A percentile compares a stretch with the other conserved stretches of the same genome.
phyloP scores from a whole-genome alignment of 1,140 invertebrate genomes.

The Drosophila punjabiensis region DNA sequence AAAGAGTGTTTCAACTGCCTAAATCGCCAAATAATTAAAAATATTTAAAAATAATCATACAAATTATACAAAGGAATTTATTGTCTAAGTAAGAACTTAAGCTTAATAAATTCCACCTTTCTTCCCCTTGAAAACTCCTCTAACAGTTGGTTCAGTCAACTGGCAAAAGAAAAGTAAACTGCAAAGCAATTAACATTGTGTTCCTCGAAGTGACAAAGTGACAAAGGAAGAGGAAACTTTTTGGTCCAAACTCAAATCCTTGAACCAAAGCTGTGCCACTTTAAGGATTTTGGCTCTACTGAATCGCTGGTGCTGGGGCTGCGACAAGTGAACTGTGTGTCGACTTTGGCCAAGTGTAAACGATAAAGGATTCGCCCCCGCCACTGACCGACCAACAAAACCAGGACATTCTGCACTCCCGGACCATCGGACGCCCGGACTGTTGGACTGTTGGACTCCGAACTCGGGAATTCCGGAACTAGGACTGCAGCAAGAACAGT shows the following conservation, averaged over 20 bases:
- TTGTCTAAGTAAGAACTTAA: background rate
- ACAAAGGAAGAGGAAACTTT: constrained; percentile 41
- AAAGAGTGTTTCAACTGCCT: too few species aligned
- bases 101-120: constrained; percentile 16
- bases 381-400: constrained; percentile 49
- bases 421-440: constrained; percentile 3
- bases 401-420: constrained; percentile 9
- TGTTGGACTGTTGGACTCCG: background rate
- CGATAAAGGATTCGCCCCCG: constrained; percentile 55
- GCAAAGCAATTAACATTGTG: constrained; percentile 55
- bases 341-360: constrained; percentile 63
- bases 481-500: constrained; percentile 60
- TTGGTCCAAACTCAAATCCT: constrained; percentile 9
- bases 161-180: constrained; percentile 42
- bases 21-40: too few species aligned
- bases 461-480: constrained; percentile 33
- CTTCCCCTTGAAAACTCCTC: constrained; percentile 12
- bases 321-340: constrained; percentile 22
- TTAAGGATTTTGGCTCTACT: constrained; percentile 33
- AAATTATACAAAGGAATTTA: too few species aligned
- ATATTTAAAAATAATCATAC: too few species aligned
- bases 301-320: constrained; percentile 6
- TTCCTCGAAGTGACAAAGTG: constrained; percentile 37
- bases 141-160: constrained; percentile 21
- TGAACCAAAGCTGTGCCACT: constrained; percentile 18